These are phyloP conservation scores for Lasius fuliginosus DNA, from an alignment of 2,888 invertebrate species.

Conservation along the genomic window DNA sequence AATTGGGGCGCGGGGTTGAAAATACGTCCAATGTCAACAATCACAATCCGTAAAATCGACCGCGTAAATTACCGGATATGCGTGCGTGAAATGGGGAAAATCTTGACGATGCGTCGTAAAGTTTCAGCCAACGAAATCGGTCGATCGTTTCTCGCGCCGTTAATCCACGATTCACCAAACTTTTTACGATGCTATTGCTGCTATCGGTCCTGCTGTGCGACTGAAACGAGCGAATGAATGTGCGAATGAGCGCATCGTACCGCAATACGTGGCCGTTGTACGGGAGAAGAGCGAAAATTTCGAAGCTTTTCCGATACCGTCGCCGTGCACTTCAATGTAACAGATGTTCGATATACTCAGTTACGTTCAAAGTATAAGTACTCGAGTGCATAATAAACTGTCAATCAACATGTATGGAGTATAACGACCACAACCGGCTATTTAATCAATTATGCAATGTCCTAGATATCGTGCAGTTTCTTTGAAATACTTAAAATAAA, in stretches of 20 bases:
- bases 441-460: constrained; percentile 48
- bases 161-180: constrained; percentile 55
- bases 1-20: constrained; percentile 37
- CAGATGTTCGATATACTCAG: constrained; percentile 4
- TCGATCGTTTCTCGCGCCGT: constrained; percentile 53
- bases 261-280: not conserved
- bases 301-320: not conserved
- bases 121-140: constrained; percentile 19
- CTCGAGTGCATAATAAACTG: constrained; percentile 1
- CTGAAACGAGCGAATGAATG: constrained; percentile 11
- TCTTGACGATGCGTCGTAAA: constrained; percentile 58
- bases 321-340: not conserved
- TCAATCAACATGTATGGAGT: constrained; percentile 17
- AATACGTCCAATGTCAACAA: constrained; percentile 55
- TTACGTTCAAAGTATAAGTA: constrained; percentile 5
- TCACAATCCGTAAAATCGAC: constrained; percentile 37
- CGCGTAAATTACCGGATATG: constrained; percentile 38
- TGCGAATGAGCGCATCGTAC: not conserved
- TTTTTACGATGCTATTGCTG: constrained; percentile 61
- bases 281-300: constrained; percentile 15
- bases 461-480: not conserved
- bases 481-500: not conserved
- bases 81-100: not conserved
- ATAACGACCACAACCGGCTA: constrained; percentile 2
- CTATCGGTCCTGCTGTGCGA: constrained; percentile 1